Evolutionary conservation across 2,797 vertebrate genomes (phyloP).

Genomic region (Euthynnus affinis): DNA sequence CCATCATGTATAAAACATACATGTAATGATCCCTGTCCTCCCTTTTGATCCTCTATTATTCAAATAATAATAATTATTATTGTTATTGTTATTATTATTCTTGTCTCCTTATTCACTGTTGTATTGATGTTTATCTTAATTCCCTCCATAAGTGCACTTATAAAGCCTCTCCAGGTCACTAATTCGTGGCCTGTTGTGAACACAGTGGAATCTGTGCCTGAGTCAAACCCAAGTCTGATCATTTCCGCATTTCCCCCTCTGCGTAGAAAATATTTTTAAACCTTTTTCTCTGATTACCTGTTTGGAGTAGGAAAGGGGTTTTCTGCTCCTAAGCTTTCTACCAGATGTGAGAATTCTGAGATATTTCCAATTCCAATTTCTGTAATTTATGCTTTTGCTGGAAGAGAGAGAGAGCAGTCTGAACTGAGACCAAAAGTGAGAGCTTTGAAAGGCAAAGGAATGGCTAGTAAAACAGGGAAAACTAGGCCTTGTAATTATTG

Average conservation of each 20-base stretch:
- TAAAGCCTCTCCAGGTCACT: conserved; percentile 52
- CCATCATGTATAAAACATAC: neutral
- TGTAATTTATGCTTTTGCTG: conserved; percentile 77
- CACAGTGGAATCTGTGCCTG: conserved; percentile 49
- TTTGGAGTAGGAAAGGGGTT: conserved; percentile 54
- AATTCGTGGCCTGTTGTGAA: conserved; percentile 53
- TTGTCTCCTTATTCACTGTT: conserved; percentile 31
- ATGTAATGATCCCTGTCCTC: neutral
- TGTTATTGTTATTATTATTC: conserved; percentile 14
- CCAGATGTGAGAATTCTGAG: conserved; percentile 78
- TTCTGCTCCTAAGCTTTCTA: conserved; percentile 66
- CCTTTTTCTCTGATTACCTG: conserved; percentile 77
- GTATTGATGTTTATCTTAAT: conserved; percentile 25
- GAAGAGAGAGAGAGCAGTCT: conserved; percentile 57
- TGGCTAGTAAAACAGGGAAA: conserved; percentile 60
- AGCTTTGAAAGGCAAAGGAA: conserved; percentile 63
- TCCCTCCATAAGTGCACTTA: conserved; percentile 38
- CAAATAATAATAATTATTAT: conserved; percentile 18
- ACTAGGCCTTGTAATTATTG: conserved; percentile 73
- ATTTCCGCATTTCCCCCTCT: conserved; percentile 55
- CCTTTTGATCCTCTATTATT: conserved; percentile 7
- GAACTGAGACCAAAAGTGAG: conserved; percentile 64
- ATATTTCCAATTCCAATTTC: conserved; percentile 77
- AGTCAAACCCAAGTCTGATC: conserved; percentile 49
- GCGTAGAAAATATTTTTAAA: conserved; percentile 68